These are phyloP conservation scores for Callitettix versicolor DNA, from an alignment of 1,140 invertebrate genomes.

Conservation along the genomic window DNA sequence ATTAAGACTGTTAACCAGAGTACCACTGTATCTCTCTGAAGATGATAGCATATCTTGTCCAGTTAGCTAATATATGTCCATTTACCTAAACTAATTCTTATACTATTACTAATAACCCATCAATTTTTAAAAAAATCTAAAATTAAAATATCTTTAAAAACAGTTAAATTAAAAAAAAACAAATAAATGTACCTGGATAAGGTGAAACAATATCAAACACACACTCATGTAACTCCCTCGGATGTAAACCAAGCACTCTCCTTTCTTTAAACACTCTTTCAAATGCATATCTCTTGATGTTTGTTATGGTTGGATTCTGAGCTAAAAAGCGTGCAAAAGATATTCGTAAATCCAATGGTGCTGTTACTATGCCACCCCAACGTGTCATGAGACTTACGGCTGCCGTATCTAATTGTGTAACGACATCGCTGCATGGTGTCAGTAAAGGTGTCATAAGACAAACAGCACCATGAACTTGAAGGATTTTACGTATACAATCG, in stretches of 20 bases:
- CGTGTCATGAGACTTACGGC: slow-evolving; percentile 75
- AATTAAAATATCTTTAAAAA: too few species aligned
- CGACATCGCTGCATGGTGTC: slow-evolving; percentile 52
- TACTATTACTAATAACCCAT: too few species aligned
- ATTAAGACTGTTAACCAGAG: too few species aligned
- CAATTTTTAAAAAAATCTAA: too few species aligned
- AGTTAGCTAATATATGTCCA: too few species aligned
- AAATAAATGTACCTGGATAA: slow-evolving; percentile 42
- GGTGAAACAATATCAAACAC: slow-evolving; percentile 87
- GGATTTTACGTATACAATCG: slow-evolving; percentile 8
- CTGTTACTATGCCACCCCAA: slow-evolving; percentile 29
- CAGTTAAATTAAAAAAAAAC: too few species aligned
- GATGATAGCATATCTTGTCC: too few species aligned
- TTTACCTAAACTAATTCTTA: too few species aligned
- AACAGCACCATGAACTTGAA: slow-evolving; percentile 56
- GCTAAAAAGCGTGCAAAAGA: slow-evolving; percentile 76
- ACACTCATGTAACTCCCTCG: slow-evolving; percentile 79
- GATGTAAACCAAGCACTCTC: slow-evolving; percentile 73
- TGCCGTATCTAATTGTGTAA: slow-evolving; percentile 45
- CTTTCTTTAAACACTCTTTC: slow-evolving; percentile 79
- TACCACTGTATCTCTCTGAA: too few species aligned
- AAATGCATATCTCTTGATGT: slow-evolving; percentile 73
- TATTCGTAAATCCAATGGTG: slow-evolving; percentile 40
- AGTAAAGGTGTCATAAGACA: slow-evolving; percentile 63
- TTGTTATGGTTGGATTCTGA: slow-evolving; percentile 57